A percentile compares a stretch with the other conserved stretches of the same genome.
phyloP scores from a whole-genome alignment of 2,113 vertebrate genomes.

The Aix galericulata region DNA sequence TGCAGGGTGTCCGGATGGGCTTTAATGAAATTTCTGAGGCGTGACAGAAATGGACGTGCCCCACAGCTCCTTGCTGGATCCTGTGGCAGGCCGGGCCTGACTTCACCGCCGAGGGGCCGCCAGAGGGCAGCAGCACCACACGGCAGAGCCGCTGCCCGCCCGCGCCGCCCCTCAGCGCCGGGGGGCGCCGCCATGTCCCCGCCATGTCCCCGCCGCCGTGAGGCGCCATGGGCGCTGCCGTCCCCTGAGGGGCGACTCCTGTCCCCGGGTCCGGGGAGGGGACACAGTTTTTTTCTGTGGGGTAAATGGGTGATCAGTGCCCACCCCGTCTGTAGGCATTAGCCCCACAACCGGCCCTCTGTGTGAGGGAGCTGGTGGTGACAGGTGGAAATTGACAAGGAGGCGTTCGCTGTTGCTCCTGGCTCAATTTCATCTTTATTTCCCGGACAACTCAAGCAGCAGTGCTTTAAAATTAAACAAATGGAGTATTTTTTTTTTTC shows the following conservation, averaged over 20 bases:
- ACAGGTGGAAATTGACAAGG: neutral
- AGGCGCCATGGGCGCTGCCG: neutral
- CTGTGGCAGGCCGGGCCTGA: neutral
- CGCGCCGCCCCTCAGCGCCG: neutral
- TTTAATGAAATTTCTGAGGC: neutral
- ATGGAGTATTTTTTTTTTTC: neutral
- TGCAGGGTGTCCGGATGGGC: neutral
- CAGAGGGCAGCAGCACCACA: conserved; percentile 66
- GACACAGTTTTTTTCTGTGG: neutral
- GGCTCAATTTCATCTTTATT: neutral
- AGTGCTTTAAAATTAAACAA: neutral
- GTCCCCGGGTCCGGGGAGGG: neutral
- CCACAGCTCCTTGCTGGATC: neutral
- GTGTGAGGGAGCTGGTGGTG: fast-evolving
- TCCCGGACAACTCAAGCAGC: neutral
- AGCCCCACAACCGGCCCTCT: neutral
- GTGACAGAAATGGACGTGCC: neutral
- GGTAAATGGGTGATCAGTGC: neutral
- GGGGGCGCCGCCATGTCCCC: too few relatives aligned
- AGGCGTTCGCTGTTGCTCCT: neutral
- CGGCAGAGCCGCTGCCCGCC: neutral
- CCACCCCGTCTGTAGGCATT: neutral
- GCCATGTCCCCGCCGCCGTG: neutral
- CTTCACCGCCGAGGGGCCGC: conserved; percentile 8
- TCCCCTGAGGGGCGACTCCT: neutral